These are phyloP conservation scores for Semotilus atromaculatus DNA, from an alignment of 2,797 vertebrate genomes.

Conservation along the genomic window DNA sequence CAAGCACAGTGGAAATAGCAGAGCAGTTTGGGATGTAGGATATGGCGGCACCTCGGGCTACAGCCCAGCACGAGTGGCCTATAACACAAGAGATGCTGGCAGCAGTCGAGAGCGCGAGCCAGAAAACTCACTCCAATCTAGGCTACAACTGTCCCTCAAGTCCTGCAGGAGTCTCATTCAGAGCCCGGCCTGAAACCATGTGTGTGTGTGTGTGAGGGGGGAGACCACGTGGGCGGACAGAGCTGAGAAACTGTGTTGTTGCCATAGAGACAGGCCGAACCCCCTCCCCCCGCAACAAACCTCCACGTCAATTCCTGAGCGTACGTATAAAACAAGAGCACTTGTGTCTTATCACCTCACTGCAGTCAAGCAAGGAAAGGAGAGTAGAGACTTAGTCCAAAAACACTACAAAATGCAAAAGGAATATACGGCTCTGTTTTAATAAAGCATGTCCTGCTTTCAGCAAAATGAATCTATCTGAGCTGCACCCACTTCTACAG, in stretches of 20 bases:
- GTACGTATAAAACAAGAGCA: conserved; percentile 35
- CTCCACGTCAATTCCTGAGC: conserved; percentile 8
- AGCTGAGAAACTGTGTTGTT: conserved; percentile 54
- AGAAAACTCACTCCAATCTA: conserved; percentile 57
- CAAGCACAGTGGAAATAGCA: conserved; percentile 25
- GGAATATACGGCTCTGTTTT: background rate
- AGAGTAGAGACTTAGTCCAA: background rate
- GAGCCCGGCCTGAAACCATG: conserved; percentile 23
- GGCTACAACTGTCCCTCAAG: conserved; percentile 55
- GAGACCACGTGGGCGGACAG: conserved; percentile 53
- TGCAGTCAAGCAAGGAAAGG: background rate
- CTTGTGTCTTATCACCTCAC: conserved; percentile 31
- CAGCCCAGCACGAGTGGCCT: conserved; percentile 52
- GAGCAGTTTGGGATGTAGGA: conserved; percentile 51
- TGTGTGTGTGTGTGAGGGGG: background rate
- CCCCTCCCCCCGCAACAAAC: conserved; percentile 15
- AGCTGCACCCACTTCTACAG: background rate
- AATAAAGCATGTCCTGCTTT: conserved; percentile 26
- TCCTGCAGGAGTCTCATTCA: conserved; percentile 49
- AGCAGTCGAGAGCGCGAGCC: conserved; percentile 15
- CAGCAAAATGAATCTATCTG: background rate
- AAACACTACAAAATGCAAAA: background rate
- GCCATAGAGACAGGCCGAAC: conserved; percentile 50
- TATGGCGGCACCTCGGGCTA: conserved; percentile 48
- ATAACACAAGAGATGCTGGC: conserved; percentile 35